Percentiles rank a stretch among this genome's conserved stretches.
Evolutionary conservation across 2,888 invertebrate species (phyloP).

Genomic region (Serrognathus titanus): DNA sequence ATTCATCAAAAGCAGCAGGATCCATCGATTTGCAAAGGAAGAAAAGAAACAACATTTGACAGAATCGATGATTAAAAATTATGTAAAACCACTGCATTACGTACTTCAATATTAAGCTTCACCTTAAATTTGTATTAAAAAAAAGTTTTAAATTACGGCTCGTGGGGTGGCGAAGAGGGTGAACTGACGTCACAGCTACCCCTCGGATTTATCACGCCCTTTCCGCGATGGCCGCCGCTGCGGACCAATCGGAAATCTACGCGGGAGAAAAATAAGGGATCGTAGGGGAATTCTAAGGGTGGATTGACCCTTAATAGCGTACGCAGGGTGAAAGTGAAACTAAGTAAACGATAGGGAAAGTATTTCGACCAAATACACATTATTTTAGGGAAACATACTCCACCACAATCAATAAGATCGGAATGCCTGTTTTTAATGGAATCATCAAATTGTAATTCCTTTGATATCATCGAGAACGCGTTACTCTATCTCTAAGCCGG

Average conservation of each 20-base stretch:
- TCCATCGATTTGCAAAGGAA: no score
- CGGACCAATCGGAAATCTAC: conserved; percentile 30
- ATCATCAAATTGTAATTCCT: no score
- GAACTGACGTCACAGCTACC: conserved; percentile 25
- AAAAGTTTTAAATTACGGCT: conserved; percentile 12
- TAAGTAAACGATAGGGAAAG: conserved; percentile 38
- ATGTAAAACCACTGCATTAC: not conserved
- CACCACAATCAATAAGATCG: conserved; percentile 15
- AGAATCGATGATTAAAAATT: no score
- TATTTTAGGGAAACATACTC: conserved; percentile 23
- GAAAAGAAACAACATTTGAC: no score
- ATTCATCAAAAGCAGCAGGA: no score
- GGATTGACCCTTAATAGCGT: conserved; percentile 29
- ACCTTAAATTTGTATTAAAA: conserved; percentile 9
- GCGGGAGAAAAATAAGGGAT: conserved; percentile 36
- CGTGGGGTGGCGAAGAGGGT: conserved; percentile 8
- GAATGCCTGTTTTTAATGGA: not conserved
- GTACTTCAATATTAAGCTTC: not conserved
- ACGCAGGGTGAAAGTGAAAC: conserved; percentile 40
- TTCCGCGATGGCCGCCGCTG: conserved; percentile 40
- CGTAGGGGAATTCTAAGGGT: conserved; percentile 34
- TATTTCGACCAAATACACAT: conserved; percentile 24
- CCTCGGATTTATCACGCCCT: conserved; percentile 33
- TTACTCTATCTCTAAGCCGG: no score
- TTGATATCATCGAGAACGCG: no score